phyloP scores from a whole-genome alignment of 2,113 vertebrate genomes.

The Mungos mungo region DNA sequence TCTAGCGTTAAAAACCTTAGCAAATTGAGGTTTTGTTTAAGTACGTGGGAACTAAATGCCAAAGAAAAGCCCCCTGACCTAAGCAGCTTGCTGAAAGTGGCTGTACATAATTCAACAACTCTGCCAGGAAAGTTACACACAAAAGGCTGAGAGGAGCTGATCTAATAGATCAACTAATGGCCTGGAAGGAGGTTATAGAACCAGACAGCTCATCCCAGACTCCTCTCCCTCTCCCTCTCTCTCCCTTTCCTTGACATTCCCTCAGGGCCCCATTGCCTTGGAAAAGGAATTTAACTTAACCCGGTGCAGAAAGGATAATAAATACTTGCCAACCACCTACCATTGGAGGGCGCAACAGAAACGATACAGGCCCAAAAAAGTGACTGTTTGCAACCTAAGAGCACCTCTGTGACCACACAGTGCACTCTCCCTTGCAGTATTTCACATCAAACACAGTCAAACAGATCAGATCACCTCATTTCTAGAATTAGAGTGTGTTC shows the following conservation, averaged over 20 bases:
- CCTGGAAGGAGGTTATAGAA: conserved; percentile 63
- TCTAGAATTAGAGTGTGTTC: conserved; percentile 1
- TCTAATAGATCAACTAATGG: conserved; percentile 63
- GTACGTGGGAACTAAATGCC: conserved; percentile 60
- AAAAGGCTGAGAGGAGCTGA: conserved; percentile 47
- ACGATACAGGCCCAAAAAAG: not conserved
- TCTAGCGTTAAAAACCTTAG: conserved; percentile 57
- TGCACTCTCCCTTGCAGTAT: not conserved
- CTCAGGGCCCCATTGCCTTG: not conserved
- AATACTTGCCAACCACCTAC: conserved; percentile 24
- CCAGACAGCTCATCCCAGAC: conserved; percentile 38
- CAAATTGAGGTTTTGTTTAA: conserved; percentile 72
- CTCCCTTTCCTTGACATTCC: conserved; percentile 7
- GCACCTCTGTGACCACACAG: not conserved
- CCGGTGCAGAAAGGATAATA: not conserved
- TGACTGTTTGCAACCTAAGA: not conserved
- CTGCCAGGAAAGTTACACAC: conserved; percentile 35
- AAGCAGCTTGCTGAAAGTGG: conserved; percentile 31
- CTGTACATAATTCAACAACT: conserved; percentile 59
- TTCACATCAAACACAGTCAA: not conserved
- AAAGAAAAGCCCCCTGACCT: conserved; percentile 64
- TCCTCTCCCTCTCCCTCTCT: not conserved
- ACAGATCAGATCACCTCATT: not conserved
- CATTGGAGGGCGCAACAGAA: not conserved
- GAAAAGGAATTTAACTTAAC: conserved; percentile 44